Evolutionary conservation across 2,113 vertebrate genomes (phyloP).

Genomic region (Erythrocercus mccallii): DNA sequence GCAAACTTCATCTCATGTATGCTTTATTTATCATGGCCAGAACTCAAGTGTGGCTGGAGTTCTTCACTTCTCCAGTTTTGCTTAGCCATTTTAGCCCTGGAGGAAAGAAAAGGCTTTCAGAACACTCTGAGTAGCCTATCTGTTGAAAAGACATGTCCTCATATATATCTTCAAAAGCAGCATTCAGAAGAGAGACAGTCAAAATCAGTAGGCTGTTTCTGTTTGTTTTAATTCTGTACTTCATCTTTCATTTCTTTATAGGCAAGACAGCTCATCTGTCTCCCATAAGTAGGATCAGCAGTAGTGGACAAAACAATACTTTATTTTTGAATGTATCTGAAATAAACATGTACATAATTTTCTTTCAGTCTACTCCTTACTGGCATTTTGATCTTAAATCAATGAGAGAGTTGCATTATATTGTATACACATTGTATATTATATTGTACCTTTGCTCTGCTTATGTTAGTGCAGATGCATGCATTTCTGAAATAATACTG

Average conservation of each 20-base stretch:
- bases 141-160: constrained; percentile 3
- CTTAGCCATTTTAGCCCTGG: background rate
- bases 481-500: background rate
- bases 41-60: background rate
- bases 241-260: background rate
- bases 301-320: background rate
- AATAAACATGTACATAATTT: background rate
- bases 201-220: background rate
- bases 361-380: background rate
- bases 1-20: background rate
- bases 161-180: background rate
- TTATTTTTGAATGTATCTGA: background rate
- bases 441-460: background rate
- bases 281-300: background rate
- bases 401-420: background rate
- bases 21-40: background rate
- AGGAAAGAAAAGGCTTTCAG: background rate
- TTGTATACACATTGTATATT: background rate
- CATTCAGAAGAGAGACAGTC: background rate
- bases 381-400: constrained; percentile 12
- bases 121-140: background rate
- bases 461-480: background rate
- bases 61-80: background rate
- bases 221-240: constrained; percentile 14
- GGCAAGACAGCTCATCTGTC: background rate